Percentiles rank a stretch among this genome's conserved stretches.
These are phyloP conservation scores for Leptinotarsa texana DNA, from an alignment of 1,140 invertebrate species.

Conservation along the genomic window DNA sequence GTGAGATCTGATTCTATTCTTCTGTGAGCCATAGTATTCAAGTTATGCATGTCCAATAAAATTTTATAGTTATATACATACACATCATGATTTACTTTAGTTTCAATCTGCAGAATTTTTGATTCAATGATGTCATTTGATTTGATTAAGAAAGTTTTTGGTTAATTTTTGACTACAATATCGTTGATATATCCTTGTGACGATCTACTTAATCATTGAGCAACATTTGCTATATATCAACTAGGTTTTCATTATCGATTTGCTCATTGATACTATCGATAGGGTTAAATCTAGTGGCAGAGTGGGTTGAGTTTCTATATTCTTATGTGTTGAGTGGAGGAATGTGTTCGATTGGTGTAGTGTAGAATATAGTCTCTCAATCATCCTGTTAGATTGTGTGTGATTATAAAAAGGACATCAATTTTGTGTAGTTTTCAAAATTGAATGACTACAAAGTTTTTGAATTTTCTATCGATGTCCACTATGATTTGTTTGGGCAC, in stretches of 20 bases:
- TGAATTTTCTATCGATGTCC: conserved; percentile 42
- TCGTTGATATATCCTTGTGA: too few species aligned
- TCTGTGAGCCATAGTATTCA: too few species aligned
- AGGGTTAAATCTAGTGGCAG: too few species aligned
- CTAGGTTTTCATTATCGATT: conserved; percentile 37
- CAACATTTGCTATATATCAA: conserved; percentile 13
- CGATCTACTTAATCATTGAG: too few species aligned
- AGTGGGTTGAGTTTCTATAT: conserved; percentile 13
- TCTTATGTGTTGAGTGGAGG: conserved; percentile 41
- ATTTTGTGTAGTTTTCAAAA: conserved; percentile 45
- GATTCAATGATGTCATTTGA: not conserved
- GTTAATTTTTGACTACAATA: not conserved
- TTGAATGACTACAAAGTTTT: conserved; percentile 40
- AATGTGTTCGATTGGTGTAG: conserved; percentile 46
- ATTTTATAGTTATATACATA: too few species aligned
- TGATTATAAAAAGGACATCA: conserved; percentile 48
- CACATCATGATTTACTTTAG: not conserved
- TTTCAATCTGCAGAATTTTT: not conserved
- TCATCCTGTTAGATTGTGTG: conserved; percentile 48
- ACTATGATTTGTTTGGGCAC: conserved; percentile 34
- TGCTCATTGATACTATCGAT: conserved; percentile 23
- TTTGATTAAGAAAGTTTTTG: conserved; percentile 23
- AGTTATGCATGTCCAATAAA: too few species aligned
- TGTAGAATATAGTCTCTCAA: conserved; percentile 44
- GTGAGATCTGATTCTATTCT: too few species aligned